Base-by-base conservation (phyloP, 2,113 vertebrate genomes). In the Butastur rufipennis region DNA sequence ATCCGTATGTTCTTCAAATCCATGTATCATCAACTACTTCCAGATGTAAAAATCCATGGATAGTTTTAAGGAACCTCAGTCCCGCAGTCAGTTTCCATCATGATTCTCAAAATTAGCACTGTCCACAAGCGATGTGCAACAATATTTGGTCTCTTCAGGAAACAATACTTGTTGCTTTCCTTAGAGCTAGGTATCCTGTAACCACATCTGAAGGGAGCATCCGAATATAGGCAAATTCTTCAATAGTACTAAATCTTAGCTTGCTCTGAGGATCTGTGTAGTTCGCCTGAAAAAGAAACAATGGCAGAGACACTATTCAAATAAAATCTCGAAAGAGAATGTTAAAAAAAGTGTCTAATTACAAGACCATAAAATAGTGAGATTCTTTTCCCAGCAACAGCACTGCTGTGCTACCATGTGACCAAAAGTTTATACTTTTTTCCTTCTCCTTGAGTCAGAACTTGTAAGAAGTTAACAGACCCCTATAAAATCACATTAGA, bases 221-320 rank as follows among this genome's bases (percentile, higher is more conserved):
- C 71, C 99, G 98, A 84, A 99, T 99, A 86, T 99, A 99, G 79
- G 99, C 98, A 96, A 99, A 99, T 97, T 99, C 99, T 83, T 99
- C 99, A 0, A 98, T 98, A 31, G 99, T 99, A 77, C 99, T 99
- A 96, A 99, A 99, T 53, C 99, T 98, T 56, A 99, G 98, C 97
- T 99, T 99, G 91, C 99, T 99, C 98, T 99, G 99, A 43, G 99
- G 99, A 96, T 99, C 99, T 29, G 99, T 99, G 96, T 99, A 99
- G 98, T 98, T 99, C 86, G 99, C 99, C 99, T 99, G 91, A 31
- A 93, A 96, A 90, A 93, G 45, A 97, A 95, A 93, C 26, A 79
- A 56, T 21, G 59, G 90, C 23, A 81, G 79, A 81, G 58, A 81
- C 36, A 53, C 5, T 12, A 68, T 40, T 95, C 13, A 96, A 42